Conservation (phyloP, 2,888 invertebrate species). For the Caenorhabditis sulstoni region DNA sequence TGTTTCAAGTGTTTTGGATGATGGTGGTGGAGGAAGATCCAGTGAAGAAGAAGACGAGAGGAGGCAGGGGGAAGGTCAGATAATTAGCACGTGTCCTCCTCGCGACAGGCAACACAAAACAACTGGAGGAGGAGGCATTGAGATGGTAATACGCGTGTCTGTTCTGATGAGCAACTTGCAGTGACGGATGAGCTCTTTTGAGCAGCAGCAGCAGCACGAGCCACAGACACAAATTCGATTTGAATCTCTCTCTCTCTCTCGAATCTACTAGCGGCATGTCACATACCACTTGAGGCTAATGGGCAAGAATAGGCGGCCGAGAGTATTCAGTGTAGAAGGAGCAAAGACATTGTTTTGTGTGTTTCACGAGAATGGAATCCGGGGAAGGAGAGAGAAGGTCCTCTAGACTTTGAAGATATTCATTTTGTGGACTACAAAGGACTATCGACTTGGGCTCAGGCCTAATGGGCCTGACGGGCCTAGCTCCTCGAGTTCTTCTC, state of each 20-base stretch:
- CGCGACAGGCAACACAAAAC: not conserved
- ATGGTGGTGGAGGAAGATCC: conserved; percentile 15
- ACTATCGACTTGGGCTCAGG: too few relatives aligned
- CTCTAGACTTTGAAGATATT: too few relatives aligned
- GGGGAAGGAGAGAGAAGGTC: too few relatives aligned
- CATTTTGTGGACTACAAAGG: too few relatives aligned
- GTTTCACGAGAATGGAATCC: too few relatives aligned
- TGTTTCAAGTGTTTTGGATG: conserved; percentile 52
- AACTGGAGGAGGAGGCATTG: conserved; percentile 18
- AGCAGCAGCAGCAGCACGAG: too few relatives aligned
- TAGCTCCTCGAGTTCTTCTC: too few relatives aligned
- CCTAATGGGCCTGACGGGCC: too few relatives aligned
- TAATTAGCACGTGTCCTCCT: conserved; percentile 18
- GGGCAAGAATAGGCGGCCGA: conserved; percentile 5
- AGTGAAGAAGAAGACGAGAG: conserved; percentile 6
- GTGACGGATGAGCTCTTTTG: not conserved
- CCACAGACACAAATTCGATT: conserved; percentile 40
- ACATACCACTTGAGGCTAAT: conserved; percentile 53
- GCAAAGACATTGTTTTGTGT: conserved; percentile 23
- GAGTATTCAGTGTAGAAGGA: too few relatives aligned
- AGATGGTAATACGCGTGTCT: conserved; percentile 39
- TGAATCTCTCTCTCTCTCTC: conserved; percentile 49
- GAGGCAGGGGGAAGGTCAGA: conserved; percentile 31
- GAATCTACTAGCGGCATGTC: conserved; percentile 11
- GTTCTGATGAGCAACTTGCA: too few relatives aligned